Base-by-base conservation (phyloP, 1,140 invertebrate species). In the Zophobas morio region DNA sequence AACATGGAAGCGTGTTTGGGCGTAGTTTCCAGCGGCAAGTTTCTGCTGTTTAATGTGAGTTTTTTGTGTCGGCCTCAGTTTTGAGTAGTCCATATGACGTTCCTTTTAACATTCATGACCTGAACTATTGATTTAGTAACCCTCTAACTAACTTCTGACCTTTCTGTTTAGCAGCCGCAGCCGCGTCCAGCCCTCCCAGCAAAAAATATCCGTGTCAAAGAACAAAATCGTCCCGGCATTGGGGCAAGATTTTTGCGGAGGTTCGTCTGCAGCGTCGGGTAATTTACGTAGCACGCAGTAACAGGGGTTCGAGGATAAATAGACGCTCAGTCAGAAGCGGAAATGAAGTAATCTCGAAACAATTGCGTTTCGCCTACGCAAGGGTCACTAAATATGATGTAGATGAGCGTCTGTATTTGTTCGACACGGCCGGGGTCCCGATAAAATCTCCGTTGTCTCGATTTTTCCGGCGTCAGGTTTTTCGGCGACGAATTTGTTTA, bases 281-380 rank as follows among this genome's bases (percentile, higher is more conserved):
- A 66, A 66, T 66, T 66, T 42, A 42, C 33, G 60, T 20, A 20
- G 20, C 20, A 2, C 6, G 39, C 6, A 66, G 60, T 40, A 33
- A 20, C 8, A n/a, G 60, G 35, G 8, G 37, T 40, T 42, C n/a
- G 60, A 60, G 60, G 20, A 42, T 66, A 66, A 66, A 66, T 66
- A 66, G 60, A 36, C 60, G 39, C 39, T 66, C n/a, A 66, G n/a
- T 42, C 60, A 32, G 60, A n/a, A 66, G 39, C 60, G 60, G 60
- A 66, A 66, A 66, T 66, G 60, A 66, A 66, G 60, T 66, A 66
- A 66, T 66, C 60, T 32, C 60, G 60, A 66, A 66, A 66, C 60
- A 66, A 66, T 66, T 66, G 60, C 60, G 39, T 42, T 35, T 66
- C 39, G 39, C 39, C 20, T 66, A 66, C 60, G 60, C 60, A 66